Evolutionary conservation across 2,888 invertebrate species (phyloP), one percentile per base, ranked within the genome.

Genomic region (Scaeva pyrastri): DNA sequence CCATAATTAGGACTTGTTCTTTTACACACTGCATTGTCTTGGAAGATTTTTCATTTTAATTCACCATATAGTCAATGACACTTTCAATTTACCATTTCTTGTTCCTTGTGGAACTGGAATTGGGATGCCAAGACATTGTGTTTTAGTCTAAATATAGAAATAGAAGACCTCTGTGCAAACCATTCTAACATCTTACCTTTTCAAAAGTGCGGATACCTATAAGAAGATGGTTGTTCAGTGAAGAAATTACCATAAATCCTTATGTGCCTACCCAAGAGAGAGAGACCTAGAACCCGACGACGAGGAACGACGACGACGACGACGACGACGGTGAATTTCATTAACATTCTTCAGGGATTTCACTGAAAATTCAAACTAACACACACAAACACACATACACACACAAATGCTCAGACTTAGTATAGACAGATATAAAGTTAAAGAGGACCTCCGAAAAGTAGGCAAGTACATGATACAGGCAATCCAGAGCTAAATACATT

Each of bases 401-500:
- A 14, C 2, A n/a, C 19, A n/a, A n/a, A n/a, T n/a, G n/a, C n/a
- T n/a, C n/a, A n/a, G n/a, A n/a, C n/a, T n/a, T n/a, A n/a, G n/a
- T n/a, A n/a, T n/a, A n/a, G n/a, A n/a, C n/a, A 11, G 3, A 31
- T 7, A 7, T 14, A 19, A 16, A 43, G 45, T 23, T 31, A 16
- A 11, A 19, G 60, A 7, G 19, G 26, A 36, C 71, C 66, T 39
- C 39, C 36, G 45, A 72, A 68, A 72, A 76, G 75, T 66, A 85
- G 60, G 48, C 55, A 68, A 62, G 71, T 48, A 76, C 72, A 85
- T 68, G 80, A 80, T 80, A 85, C 76, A 80, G 72, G 85, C 80
- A 85, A 85, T 79, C 79, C 85, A 80, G n/a, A n/a, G 76, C 80
- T 76, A 80, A 85, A 85, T 72, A 73, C 76, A 76, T 85, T 80